These are phyloP conservation scores for Lophotriccus pileatus DNA, from an alignment of 2,797 vertebrate genomes.

Conservation along the genomic window DNA sequence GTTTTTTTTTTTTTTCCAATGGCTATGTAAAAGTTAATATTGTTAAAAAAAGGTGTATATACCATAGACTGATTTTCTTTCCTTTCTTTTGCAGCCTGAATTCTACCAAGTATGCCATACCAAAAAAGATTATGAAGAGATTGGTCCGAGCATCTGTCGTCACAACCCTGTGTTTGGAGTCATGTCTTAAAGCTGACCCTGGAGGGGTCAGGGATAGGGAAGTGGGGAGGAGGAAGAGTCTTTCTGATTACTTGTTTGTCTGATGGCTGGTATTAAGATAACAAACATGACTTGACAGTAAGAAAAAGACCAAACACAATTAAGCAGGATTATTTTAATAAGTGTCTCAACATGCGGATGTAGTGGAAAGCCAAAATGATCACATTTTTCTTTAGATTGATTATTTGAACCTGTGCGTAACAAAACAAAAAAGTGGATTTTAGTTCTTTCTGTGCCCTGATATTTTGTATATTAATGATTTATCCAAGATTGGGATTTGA, in stretches of 20 bases:
- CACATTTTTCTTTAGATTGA: slow-evolving; percentile 80
- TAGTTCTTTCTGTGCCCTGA: slow-evolving; percentile 84
- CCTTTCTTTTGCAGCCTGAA: slow-evolving; percentile 85
- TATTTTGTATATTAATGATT: slow-evolving; percentile 82
- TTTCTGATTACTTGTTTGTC: slow-evolving; percentile 81
- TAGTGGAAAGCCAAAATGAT: slow-evolving; percentile 83
- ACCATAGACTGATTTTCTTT: neutral
- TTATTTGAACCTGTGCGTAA: slow-evolving; percentile 80
- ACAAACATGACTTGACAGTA: slow-evolving; percentile 76
- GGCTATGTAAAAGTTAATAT: neutral
- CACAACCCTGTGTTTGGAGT: slow-evolving; percentile 99
- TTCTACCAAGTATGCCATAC: slow-evolving; percentile 99
- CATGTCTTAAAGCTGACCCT: slow-evolving; percentile 89
- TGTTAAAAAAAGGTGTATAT: neutral
- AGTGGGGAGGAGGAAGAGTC: slow-evolving; percentile 65
- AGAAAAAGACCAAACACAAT: slow-evolving; percentile 81
- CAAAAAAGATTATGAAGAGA: slow-evolving; percentile 99
- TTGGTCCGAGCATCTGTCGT: slow-evolving; percentile 98
- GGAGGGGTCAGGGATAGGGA: slow-evolving; percentile 65
- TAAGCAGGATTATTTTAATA: slow-evolving; percentile 84
- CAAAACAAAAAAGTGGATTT: slow-evolving; percentile 82
- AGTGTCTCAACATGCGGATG: slow-evolving; percentile 82
- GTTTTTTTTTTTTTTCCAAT: neutral
- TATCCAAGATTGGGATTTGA: slow-evolving; percentile 82
- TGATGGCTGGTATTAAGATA: slow-evolving; percentile 77